Base-by-base conservation (phyloP, 2,797 vertebrate genomes). In the Tapera naevia region DNA sequence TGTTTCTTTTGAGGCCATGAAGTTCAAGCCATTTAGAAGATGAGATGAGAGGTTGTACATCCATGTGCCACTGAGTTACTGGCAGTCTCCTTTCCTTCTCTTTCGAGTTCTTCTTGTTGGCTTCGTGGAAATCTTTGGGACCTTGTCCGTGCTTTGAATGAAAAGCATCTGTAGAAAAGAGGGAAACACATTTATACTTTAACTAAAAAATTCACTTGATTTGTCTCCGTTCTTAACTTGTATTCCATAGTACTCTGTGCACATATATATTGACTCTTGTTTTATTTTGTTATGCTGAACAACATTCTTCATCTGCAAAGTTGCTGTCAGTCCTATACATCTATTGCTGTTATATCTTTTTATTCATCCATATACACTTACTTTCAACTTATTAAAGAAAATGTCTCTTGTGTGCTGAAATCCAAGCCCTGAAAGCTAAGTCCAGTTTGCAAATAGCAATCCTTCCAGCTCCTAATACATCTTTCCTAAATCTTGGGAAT, bases 21-120 rank as follows among this genome's bases (percentile, higher is more conserved):
- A 43, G n/a, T 17, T 96, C 97, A 93, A 98, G 98, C 98, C 98
- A 98, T 86, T 96, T 86, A 86, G 96, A 53, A 10, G 98, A 98
- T 28, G 98, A 98, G 87, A 98, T 43, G 21, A 98, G 98, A 41
- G 86, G 75, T 3, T 97, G 95, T 33, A 92, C 83, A 37, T 96
- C 93, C 71, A 67, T 25, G 28, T 94, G 91, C 81, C 78, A 71
- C 46, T 50, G 71, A 80, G 62, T 46, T 27, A 54, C 72, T 23
- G 12, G 72, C 39, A 16, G 39, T 10, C 33, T 83, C 58, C 58
- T 65, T 80, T 83, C 78, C 50, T 80, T 90, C 80, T 56, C 87
- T n/a, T 71, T 53, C 74, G 81, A 87, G 62, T 89, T 79, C 66
- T 91, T 88, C 71, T 72, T 70, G 33, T 43, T 54, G n/a, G 37